Evolutionary conservation across 2,113 vertebrate genomes (phyloP).

Genomic region (Vulpes lagopus): DNA sequence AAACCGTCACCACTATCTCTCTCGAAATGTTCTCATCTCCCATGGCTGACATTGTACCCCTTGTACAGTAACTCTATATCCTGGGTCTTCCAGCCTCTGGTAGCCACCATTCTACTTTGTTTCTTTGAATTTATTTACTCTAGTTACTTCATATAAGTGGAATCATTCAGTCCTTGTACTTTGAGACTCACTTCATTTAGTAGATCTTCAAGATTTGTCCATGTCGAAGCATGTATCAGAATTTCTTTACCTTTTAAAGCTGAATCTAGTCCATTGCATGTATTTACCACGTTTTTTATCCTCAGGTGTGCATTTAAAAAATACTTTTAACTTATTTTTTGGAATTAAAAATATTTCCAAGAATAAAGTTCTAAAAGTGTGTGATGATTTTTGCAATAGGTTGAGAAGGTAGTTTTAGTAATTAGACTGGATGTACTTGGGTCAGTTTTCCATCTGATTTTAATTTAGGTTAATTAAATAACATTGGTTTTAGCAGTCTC

Average conservation of each 20-base stretch:
- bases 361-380: constrained; percentile 24
- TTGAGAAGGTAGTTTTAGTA: neutral
- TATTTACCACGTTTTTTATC: neutral
- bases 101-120: neutral
- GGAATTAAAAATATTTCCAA: constrained; percentile 6
- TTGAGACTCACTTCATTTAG: neutral
- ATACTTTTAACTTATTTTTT: constrained; percentile 15
- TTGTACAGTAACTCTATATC: neutral
- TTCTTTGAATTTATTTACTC: neutral
- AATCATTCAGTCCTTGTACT: neutral
- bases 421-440: neutral
- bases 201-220: neutral
- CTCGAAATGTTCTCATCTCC: neutral
- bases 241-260: neutral
- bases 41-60: neutral
- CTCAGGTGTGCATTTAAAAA: constrained; percentile 89
- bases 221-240: neutral
- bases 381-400: neutral
- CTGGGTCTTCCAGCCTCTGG: neutral
- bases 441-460: neutral
- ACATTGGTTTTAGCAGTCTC: constrained; percentile 44
- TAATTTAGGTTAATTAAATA: neutral
- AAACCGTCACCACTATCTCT: neutral
- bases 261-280: neutral
- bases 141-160: neutral